Conservation (phyloP, 2,113 vertebrate species). For the Terrapene triunguis region DNA sequence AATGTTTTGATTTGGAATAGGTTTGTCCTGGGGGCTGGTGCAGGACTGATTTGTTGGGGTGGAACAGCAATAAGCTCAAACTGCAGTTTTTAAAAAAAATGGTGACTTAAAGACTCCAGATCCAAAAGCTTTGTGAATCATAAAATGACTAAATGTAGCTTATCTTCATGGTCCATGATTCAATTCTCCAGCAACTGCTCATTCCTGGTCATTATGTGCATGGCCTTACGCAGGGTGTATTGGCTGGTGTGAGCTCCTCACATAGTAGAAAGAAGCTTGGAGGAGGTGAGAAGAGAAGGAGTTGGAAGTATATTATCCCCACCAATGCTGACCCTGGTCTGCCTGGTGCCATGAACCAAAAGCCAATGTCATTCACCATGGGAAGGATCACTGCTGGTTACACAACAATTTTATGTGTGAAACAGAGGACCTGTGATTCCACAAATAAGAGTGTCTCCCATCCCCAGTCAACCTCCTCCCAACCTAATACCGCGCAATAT, state of each 20-base stretch:
- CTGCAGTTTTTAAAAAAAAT: not conserved
- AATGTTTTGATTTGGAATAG: not conserved
- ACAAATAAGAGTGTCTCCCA: not conserved
- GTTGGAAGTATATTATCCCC: not conserved
- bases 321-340: not conserved
- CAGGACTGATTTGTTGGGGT: not conserved
- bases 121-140: not conserved
- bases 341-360: not conserved
- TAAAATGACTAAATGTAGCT: not conserved
- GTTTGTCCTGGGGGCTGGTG: not conserved
- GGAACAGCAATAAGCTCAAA: not conserved
- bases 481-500: not conserved
- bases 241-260: rapidly evolving
- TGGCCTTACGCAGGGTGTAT: not conserved
- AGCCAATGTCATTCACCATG: not conserved
- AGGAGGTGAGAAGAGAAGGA: not conserved
- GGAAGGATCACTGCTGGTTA: not conserved
- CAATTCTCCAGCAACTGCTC: not conserved
- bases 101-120: not conserved
- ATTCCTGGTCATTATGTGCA: not conserved
- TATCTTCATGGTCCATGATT: not conserved
- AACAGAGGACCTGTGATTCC: not conserved
- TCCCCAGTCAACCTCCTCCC: not conserved
- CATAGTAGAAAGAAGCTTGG: not conserved
- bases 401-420: not conserved